Base-by-base conservation (phyloP, 2,888 invertebrate genomes). In the Brachypalpus laphriformis region DNA sequence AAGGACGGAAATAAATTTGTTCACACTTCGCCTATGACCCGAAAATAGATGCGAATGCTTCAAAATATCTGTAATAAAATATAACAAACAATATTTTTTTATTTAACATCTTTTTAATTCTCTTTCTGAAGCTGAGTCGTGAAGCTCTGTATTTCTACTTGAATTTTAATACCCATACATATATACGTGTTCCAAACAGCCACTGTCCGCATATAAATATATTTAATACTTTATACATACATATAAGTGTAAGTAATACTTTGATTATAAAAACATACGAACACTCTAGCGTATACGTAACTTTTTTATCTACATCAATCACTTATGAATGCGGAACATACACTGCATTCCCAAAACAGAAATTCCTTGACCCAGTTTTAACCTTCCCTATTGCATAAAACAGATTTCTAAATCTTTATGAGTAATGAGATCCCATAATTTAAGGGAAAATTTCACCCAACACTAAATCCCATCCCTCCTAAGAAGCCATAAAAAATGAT, bases 351-450 rank as follows among this genome's bases (percentile, higher is more conserved):
- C 22, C 63, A 65, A 74, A 40, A 59, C 25, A 63, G 18, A 11
- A 25, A 22, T 14, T 40, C 20, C 16, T 51, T 68, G 31, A 76
- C 49, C 66, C 40, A 59, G 40, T 49, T 76, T 20, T 3, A 59
- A 59, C 20, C 20, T 51, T 28, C 11, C 6, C 11, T 31, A 47
- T 9, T 51, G 14, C 28, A 57, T 37, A 40, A 49, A 49, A 57
- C 31, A 65, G 28, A 75, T 57, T 65, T 59, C 11, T 14, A n/a
- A 45, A 47, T 54, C 37, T 57, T 75, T 14, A 31, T 34, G 54
- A 74, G 34, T 65, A 65, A 74, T 65, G n/a, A 42, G 22, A 14
- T 45, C 11, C 8, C 54, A 56, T 75, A 75, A 75, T 47, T 75
- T 47, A 75, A 37, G 45, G n/a, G 16, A n/a, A 65, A 47, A 56